These are phyloP conservation scores for Gobio occitaniae DNA, from an alignment of 2,797 vertebrate species.

Conservation along the genomic window DNA sequence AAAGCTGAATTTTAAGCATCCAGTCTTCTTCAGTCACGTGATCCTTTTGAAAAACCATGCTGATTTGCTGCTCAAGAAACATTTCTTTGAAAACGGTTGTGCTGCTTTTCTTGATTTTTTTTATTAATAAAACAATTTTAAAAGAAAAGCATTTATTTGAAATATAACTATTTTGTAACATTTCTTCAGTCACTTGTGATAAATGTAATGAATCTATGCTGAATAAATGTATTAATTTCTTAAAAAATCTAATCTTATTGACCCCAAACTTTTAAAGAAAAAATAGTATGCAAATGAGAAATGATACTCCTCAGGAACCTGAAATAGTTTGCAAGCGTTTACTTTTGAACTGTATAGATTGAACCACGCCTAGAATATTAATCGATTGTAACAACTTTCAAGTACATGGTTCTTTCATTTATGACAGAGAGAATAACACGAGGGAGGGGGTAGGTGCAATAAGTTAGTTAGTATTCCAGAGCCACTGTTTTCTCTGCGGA, in stretches of 20 bases:
- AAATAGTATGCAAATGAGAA: neutral
- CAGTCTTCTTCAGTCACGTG: neutral
- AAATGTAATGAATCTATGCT: neutral
- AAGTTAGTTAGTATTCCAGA: slow-evolving; percentile 28
- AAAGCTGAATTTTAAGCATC: neutral
- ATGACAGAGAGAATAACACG: neutral
- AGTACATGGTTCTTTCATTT: neutral
- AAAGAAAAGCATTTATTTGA: neutral
- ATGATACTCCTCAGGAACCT: neutral
- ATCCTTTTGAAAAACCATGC: neutral
- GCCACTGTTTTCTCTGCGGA: slow-evolving; percentile 38
- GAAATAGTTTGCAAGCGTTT: neutral
- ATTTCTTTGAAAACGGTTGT: neutral
- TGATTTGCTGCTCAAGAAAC: neutral
- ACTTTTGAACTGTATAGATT: neutral
- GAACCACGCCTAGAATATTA: neutral
- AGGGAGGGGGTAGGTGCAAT: neutral
- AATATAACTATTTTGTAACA: no score
- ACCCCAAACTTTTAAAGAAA: neutral
- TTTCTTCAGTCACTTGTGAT: neutral
- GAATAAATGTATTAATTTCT: neutral
- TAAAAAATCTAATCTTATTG: neutral
- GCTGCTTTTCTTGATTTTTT: neutral
- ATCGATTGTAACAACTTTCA: neutral
- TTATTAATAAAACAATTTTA: neutral